Evolutionary conservation across 2,888 invertebrate species (phyloP), one percentile per base, ranked within the genome.

Genomic region (Mayetiola destructor): DNA sequence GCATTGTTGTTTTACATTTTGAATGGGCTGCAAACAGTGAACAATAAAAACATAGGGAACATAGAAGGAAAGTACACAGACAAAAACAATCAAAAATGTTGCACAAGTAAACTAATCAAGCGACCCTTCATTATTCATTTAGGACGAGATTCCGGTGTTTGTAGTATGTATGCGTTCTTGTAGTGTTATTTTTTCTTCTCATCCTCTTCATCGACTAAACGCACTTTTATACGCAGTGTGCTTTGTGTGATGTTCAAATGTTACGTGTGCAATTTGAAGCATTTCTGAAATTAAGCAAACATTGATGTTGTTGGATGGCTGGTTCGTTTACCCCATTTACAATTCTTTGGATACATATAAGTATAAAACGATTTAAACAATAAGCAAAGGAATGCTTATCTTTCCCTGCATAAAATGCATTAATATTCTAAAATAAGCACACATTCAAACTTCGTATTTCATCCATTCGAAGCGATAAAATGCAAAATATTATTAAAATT

Each of bases 21-120:
- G 14, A 16, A 5, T 18, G 3, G 18, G 4, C 36, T 16, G 14
- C 16, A 5, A 20, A 12, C 12, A 8, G 36, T 36, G 14, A 36
- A 36, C 8, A 36, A 36, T 12, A 10, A 36, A 18, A 39, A 39
- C 16, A 8, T 20, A 39, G 5, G 39, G 3, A 5, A 39, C 20
- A 20, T 2, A 4, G 12, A 12, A 36, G 5, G 14, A 36, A 16
- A 10, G 39, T 18, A 27, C 27, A 48, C 27, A 48, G 48, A 8
- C n/a, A 16, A 48, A 48, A 48, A 48, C 48, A 48, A 48, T 48
- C 48, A 48, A 48, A n/a, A 48, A 48, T 48, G 48, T 48, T 48
- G 27, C 48, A 48, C 27, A 48, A 48, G 48, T 48, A 48, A 48
- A 48, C 48, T 27, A 48, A 48, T 48, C 48, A 48, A 48, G 48